These are phyloP conservation scores for Silurus asotus DNA, from an alignment of 2,113 vertebrate genomes.

Conservation along the genomic window DNA sequence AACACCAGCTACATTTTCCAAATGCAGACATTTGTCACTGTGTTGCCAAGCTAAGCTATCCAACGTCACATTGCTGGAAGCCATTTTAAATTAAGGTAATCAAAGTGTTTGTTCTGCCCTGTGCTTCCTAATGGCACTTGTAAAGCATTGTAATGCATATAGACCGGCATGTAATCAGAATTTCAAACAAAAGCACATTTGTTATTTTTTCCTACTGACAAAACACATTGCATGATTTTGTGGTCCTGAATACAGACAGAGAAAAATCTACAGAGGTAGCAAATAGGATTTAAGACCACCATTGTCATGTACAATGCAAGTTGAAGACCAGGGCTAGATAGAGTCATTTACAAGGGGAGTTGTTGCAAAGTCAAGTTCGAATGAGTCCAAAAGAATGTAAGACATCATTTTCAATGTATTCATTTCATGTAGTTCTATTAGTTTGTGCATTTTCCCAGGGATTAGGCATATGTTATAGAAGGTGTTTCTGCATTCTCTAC, in stretches of 20 bases:
- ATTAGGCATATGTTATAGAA: not conserved
- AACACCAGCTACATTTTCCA: constrained; percentile 12
- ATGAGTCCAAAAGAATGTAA: not conserved
- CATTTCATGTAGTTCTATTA: not conserved
- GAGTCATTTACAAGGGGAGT: no score
- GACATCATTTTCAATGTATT: not conserved
- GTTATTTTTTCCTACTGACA: not conserved
- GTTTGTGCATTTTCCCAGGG: not conserved
- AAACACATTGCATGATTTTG: not conserved
- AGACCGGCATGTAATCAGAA: constrained; percentile 60
- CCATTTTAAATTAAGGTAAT: constrained; percentile 85
- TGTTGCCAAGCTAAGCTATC: constrained; percentile 71
- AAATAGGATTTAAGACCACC: not conserved
- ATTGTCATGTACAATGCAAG: not conserved
- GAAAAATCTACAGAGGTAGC: not conserved
- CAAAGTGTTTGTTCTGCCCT: constrained; percentile 81
- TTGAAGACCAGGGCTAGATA: not conserved
- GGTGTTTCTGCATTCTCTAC: not conserved
- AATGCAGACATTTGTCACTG: constrained; percentile 59
- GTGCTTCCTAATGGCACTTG: constrained; percentile 81
- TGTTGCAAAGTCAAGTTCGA: not conserved
- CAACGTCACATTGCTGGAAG: constrained; percentile 76
- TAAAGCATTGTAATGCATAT: constrained; percentile 81
- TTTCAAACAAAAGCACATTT: constrained; percentile 31
- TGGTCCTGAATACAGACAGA: not conserved